Evolutionary conservation across 2,797 vertebrate species (phyloP).

Genomic region (Melanotaenia parkinsoni): DNA sequence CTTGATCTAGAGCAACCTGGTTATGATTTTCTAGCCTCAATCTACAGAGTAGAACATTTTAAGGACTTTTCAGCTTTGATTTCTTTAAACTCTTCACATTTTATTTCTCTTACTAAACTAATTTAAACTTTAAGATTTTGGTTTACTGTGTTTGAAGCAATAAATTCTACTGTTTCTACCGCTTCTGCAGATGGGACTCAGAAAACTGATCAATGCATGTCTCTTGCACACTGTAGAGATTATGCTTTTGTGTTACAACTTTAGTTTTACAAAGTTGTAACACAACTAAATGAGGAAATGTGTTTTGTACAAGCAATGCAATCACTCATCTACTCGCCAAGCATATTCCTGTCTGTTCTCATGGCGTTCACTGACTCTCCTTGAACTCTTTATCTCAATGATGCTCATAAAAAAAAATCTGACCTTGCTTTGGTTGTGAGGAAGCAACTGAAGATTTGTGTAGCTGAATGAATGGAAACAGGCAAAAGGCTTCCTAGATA

Average conservation of each 20-base stretch:
- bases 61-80: neutral
- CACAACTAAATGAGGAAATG: constrained; percentile 27
- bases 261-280: constrained; percentile 28
- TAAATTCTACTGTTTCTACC: constrained; percentile 19
- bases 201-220: neutral
- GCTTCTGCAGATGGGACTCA: constrained; percentile 14
- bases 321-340: neutral
- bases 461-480: constrained; percentile 19
- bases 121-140: constrained; percentile 10
- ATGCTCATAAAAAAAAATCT: neutral
- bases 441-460: neutral
- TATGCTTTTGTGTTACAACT: constrained; percentile 23
- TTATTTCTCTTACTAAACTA: constrained; percentile 13
- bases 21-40: neutral
- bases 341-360: constrained; percentile 15
- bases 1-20: neutral
- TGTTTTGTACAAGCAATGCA: constrained; percentile 23
- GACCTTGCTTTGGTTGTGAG: constrained; percentile 2
- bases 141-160: constrained; percentile 11
- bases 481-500: constrained; percentile 23
- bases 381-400: constrained; percentile 2
- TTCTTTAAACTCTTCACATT: neutral
- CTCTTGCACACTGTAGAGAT: constrained; percentile 6
- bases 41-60: neutral
- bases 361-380: constrained; percentile 1